phyloP scores from a whole-genome alignment of 2,113 vertebrate species.

The Rhinoderma darwinii region DNA sequence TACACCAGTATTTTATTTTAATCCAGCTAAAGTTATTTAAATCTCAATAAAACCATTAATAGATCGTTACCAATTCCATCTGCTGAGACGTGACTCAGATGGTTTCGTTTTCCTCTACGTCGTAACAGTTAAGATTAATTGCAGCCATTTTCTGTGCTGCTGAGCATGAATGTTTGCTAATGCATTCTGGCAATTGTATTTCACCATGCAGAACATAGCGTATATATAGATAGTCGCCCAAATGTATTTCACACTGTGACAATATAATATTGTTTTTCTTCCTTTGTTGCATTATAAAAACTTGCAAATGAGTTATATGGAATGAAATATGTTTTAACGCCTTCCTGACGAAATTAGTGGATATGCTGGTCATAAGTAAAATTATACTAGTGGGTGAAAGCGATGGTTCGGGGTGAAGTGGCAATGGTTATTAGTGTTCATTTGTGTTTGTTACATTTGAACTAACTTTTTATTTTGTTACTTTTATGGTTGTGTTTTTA shows the following conservation, averaged over 20 bases:
- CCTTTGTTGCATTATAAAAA: neutral
- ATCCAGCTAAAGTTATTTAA: conserved; percentile 53
- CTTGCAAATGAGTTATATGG: neutral
- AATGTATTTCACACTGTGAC: conserved; percentile 43
- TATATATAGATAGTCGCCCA: neutral
- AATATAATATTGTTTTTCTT: conserved; percentile 19
- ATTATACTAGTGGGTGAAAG: no score
- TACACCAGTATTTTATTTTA: neutral
- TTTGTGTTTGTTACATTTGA: no score
- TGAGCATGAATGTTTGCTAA: conserved; percentile 56
- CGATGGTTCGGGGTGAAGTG: no score
- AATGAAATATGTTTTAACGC: neutral
- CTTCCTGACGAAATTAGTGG: neutral
- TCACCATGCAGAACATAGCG: neutral
- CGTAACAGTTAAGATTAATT: conserved; percentile 57
- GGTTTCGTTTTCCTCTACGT: neutral
- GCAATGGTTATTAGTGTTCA: no score
- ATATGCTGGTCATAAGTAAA: neutral
- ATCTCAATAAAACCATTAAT: conserved; percentile 58
- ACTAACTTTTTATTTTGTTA: no score
- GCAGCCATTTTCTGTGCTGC: conserved; percentile 62
- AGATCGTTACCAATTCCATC: conserved; percentile 54
- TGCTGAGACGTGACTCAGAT: conserved; percentile 53
- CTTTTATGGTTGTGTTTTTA: no score
- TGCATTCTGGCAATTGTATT: conserved; percentile 31